phyloP scores from a whole-genome alignment of 2,113 vertebrate genomes.

The Malurus alboscapulatus region DNA sequence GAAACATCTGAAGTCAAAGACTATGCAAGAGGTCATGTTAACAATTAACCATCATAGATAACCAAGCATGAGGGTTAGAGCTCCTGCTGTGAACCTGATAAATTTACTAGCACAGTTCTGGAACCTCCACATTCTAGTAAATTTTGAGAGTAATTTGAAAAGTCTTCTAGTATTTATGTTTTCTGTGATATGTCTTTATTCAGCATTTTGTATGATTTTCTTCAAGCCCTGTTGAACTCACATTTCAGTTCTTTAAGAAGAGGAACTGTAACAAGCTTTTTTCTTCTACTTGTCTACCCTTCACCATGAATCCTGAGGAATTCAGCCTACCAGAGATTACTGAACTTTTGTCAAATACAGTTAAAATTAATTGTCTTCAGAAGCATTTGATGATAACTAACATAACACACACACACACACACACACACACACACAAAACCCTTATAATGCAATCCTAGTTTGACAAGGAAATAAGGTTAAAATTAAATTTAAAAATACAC shows the following conservation, averaged over 20 bases:
- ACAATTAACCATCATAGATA: neutral
- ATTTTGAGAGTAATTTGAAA: neutral
- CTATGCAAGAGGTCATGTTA: neutral
- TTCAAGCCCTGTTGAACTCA: neutral
- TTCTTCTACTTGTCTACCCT: neutral
- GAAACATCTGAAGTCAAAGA: neutral
- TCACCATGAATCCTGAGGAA: neutral
- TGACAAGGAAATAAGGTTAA: neutral
- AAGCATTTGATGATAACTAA: neutral
- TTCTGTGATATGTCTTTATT: neutral
- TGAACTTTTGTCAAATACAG: neutral
- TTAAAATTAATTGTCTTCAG: neutral
- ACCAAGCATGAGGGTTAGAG: neutral
- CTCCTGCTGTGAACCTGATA: neutral
- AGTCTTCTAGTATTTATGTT: neutral
- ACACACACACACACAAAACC: no score
- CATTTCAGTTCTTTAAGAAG: neutral
- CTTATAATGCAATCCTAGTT: neutral
- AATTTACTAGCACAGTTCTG: neutral
- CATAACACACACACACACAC: neutral
- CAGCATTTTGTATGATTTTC: neutral
- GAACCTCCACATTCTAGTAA: neutral
- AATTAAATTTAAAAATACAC: neutral
- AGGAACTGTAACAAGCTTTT: neutral
- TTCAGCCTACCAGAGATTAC: neutral